Evolutionary conservation across 2,797 vertebrate species (phyloP).

Genomic region (Tangara arthus): DNA sequence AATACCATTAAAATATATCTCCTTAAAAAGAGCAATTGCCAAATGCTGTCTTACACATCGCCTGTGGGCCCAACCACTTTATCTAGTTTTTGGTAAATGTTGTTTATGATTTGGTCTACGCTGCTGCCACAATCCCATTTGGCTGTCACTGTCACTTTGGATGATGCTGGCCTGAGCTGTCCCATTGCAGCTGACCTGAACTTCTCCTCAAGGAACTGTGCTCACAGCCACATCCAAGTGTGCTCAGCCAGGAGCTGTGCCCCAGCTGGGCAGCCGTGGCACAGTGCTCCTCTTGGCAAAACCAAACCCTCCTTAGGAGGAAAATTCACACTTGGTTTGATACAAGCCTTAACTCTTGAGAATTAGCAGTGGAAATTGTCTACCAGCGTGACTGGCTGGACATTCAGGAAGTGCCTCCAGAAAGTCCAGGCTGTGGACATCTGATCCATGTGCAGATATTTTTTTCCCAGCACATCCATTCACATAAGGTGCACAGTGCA

Average conservation of each 20-base stretch:
- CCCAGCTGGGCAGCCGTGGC: not conserved
- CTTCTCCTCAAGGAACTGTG: not conserved
- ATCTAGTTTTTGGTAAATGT: not conserved
- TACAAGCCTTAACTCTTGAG: not conserved
- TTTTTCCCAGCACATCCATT: not conserved
- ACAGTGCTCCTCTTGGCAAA: not conserved
- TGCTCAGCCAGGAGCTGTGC: not conserved
- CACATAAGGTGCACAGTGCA: not conserved
- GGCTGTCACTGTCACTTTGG: not conserved
- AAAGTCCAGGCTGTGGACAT: not conserved
- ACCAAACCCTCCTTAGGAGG: not conserved
- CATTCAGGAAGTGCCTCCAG: not conserved
- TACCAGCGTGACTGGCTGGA: not conserved
- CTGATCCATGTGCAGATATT: not conserved
- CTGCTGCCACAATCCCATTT: not conserved
- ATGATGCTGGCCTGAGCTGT: not conserved
- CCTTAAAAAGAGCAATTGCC: slow-evolving; percentile 42
- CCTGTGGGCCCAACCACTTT: not conserved
- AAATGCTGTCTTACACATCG: not conserved
- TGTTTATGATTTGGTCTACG: not conserved
- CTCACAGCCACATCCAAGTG: not conserved
- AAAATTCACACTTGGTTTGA: not conserved
- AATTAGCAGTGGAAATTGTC: not conserved
- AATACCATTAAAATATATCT: slow-evolving; percentile 33
- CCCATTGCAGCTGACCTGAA: not conserved